Conservation (phyloP, 2,113 vertebrate genomes). For the Spermophilus dauricus region DNA sequence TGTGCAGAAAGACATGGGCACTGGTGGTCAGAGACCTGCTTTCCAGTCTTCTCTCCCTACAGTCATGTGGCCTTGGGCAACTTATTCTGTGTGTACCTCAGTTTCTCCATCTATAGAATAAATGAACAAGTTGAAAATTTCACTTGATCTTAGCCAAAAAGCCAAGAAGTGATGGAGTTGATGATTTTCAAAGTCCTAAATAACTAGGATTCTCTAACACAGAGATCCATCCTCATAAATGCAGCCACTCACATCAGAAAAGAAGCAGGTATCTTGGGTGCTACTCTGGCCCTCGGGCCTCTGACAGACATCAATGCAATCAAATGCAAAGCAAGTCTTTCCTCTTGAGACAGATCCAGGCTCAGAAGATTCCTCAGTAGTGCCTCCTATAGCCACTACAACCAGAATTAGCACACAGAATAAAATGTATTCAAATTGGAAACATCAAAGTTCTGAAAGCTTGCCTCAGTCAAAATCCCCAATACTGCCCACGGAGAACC, state of each 20-base stretch:
- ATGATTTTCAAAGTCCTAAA: constrained; percentile 32
- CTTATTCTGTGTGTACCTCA: neutral
- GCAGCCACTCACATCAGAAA: neutral
- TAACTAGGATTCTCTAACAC: neutral
- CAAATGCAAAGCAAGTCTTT: neutral
- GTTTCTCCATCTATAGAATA: constrained; percentile 42
- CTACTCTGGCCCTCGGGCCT: neutral
- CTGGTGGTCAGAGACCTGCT: neutral
- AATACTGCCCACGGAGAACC: neutral
- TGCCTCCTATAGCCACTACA: neutral
- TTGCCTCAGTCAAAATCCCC: neutral
- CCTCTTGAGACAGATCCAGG: constrained; percentile 1
- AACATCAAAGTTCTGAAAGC: constrained; percentile 29
- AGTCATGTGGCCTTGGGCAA: neutral
- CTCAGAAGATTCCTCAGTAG: neutral
- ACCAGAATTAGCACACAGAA: neutral
- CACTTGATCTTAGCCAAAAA: too few species aligned
- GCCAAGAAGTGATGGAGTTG: too few species aligned
- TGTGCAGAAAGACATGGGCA: neutral
- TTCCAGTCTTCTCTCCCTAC: neutral
- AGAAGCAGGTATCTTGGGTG: neutral
- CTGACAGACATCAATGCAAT: neutral
- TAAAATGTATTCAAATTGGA: neutral
- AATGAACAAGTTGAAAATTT: neutral
- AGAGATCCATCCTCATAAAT: neutral